Base-by-base conservation (phyloP, 2,113 vertebrate genomes). In the Ictalurus punctatus region DNA sequence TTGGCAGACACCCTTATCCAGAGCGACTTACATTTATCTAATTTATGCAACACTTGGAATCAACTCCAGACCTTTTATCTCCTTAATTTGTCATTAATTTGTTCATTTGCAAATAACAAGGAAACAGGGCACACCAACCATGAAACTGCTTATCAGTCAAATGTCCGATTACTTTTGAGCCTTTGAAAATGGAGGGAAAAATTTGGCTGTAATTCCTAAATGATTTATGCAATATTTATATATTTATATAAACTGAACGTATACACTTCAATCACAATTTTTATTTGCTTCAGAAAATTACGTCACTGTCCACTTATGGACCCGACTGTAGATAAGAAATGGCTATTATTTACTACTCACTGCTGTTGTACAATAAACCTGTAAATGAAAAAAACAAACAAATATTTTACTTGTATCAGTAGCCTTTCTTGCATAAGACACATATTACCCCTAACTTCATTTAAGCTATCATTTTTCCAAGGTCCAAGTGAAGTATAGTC, bases 401-500 rank as follows among this genome's bases (percentile, higher is more conserved):
- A 7, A 7, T 76, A 13, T 52, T 54, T 61, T 54, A 37, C 76
- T 76, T 89, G 44, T 58, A 74, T 74, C 83, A 86, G 84, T 76
- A 88, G 83, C 83, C 79, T 73, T 61, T 78, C 61, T 76, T 65
- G 84, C 27, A 86, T 83, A 67, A 82, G 30, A 54, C 76, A 67
- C 65, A 74, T 37, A 87, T 85, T 67, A 83, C 86, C 83, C 54
- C 23, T 34, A 73, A 85, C 65, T 82, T 87, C n/a, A 85, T 87
- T 89, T 83, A 87, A 65, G 34, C 78, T 85, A 86, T 89, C 34
- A 12, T 30, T 89, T 63, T 87, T 65, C 76, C 65, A 54, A 61
- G 52, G 52, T 73, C 63, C 52, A 81, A 34, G n/a, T 78, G 86
- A 88, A 88, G 89, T 85, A 87, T 69, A 84, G 86, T 91, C 30